Evolutionary conservation across 2,113 vertebrate species (phyloP), one percentile per base, ranked within the genome.

Genomic region (Scomber scombrus): DNA sequence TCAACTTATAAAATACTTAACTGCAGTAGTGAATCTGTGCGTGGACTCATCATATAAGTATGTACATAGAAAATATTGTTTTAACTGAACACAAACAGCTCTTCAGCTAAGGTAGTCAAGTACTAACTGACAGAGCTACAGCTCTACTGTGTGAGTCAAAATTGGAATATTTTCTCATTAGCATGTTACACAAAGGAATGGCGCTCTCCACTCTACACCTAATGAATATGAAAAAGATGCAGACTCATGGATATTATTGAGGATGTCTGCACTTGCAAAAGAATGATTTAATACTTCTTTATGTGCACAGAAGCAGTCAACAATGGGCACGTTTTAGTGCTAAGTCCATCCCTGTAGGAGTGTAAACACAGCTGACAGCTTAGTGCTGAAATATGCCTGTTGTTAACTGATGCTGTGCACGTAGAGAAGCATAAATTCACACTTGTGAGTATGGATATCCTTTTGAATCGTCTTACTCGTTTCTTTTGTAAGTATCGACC

Each of bases 221-320:
- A 73, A 87, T 88, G 65, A 88, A 89, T 88, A 83, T 91, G 74
- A 89, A 88, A 86, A 78, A 65, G 67, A 29, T 64, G 50, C 66
- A 67, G 49, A 64, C 57, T 77, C 46, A 47, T 58, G 67, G 75
- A 81, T 83, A 83, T 81, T 81, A 78, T 31, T 43, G 45, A 73
- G 43, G 46, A 60, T 71, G 69, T 77, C 81, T 81, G 63, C 73
- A 73, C 64, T 73, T 73, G 70, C 67, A 78, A 80, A 75, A 55
- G 9, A 21, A 16, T 80, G 57, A 83, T 89, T 91, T 80, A 81
- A 75, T 80, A 55, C 23, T 16, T 74, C 72, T 84, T 54, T 19
- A 62, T 75, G 34, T 61, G 63, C 70, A 78, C 40, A 71, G 31
- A 55, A 29, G 46, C 55, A 71, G 21, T 70, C 46, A 78, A 46